Evolutionary conservation across 2,113 vertebrate genomes (phyloP).

Genomic region (Suricata suricatta): DNA sequence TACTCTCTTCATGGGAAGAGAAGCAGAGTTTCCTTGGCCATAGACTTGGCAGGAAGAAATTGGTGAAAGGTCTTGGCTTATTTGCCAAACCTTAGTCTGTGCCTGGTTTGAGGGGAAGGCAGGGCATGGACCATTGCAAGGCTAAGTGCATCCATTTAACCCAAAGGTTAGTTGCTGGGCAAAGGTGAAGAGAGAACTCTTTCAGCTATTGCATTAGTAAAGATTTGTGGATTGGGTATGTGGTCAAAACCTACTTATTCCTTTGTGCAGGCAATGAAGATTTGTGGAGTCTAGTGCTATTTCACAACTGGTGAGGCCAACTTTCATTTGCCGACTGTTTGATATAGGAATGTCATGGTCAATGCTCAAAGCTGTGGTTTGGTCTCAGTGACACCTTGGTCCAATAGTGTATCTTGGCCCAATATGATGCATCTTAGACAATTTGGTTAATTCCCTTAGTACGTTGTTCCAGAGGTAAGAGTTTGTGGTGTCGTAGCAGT

Average conservation of each 20-base stretch:
- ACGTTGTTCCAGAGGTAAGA: background rate
- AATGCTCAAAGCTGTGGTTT: background rate
- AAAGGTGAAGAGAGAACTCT: background rate
- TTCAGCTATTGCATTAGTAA: background rate
- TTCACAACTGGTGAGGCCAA: background rate
- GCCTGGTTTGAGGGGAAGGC: background rate
- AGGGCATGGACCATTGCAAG: background rate
- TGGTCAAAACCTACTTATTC: background rate
- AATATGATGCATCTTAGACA: background rate
- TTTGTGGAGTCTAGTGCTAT: background rate
- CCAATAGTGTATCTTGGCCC: constrained; percentile 3
- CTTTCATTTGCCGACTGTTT: background rate
- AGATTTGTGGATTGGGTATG: background rate
- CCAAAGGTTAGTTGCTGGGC: background rate
- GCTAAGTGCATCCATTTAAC: background rate
- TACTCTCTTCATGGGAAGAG: background rate
- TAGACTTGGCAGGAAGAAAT: constrained; percentile 14
- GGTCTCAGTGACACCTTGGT: background rate
- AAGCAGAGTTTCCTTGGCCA: background rate
- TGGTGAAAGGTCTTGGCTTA: background rate
- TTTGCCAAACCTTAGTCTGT: constrained; percentile 24
- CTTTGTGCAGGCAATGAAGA: background rate
- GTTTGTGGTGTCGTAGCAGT: background rate
- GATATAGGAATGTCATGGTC: background rate
- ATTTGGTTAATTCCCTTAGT: background rate